Evolutionary conservation across 2,888 invertebrate species (phyloP).

Genomic region (Nymphalis c-album): DNA sequence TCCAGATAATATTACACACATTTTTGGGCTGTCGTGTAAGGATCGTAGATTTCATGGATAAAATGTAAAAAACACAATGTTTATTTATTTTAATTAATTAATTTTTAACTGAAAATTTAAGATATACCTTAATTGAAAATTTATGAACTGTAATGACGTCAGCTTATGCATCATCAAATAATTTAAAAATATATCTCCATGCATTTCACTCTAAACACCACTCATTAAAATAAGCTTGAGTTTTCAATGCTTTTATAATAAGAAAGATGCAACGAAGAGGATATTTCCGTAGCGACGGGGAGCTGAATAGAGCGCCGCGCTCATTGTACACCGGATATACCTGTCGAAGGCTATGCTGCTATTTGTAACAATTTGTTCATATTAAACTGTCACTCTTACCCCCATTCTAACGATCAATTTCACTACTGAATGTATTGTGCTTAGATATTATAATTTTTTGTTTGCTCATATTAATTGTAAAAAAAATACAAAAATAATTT

Average conservation of each 20-base stretch:
- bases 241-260: constrained; percentile 37
- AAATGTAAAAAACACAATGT: too few species aligned
- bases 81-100: too few species aligned
- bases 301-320: constrained; percentile 35
- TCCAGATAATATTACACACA: too few species aligned
- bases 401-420: constrained; percentile 22
- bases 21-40: too few species aligned
- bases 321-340: constrained; percentile 34
- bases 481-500: not conserved
- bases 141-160: too few species aligned
- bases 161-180: not conserved
- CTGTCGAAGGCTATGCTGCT: constrained; percentile 40
- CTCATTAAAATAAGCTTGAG: constrained; percentile 35
- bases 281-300: constrained; percentile 30
- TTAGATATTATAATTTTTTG: not conserved
- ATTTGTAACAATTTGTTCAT: constrained; percentile 64
- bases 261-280: constrained; percentile 34
- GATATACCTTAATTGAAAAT: too few species aligned
- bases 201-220: constrained; percentile 17
- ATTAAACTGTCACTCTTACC: constrained; percentile 26
- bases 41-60: too few species aligned
- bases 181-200: constrained; percentile 15
- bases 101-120: too few species aligned
- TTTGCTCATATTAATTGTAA: too few species aligned
- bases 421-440: constrained; percentile 7